Conservation (phyloP, 2,113 vertebrate genomes). For the Eira barbara region DNA sequence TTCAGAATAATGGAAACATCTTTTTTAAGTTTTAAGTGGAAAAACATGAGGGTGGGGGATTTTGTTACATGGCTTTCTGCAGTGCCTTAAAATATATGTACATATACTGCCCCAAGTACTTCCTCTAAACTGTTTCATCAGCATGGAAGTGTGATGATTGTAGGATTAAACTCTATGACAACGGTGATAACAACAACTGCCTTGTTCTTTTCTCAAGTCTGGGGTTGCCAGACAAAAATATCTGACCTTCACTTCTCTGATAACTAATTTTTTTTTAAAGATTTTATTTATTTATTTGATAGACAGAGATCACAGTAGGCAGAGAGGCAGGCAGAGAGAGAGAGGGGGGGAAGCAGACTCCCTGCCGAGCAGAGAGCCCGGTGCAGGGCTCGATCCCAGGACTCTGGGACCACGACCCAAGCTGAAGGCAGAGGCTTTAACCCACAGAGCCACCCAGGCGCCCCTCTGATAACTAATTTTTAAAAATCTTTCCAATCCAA, state of each 20-base stretch:
- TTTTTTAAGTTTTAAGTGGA: conserved; percentile 9
- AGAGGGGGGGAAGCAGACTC: too few relatives aligned
- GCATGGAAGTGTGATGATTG: background rate
- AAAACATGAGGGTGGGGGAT: conserved; percentile 26
- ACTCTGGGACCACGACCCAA: too few relatives aligned
- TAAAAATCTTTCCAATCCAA: background rate
- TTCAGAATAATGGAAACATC: background rate
- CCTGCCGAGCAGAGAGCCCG: too few relatives aligned
- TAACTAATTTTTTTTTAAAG: background rate
- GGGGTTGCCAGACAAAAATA: conserved; percentile 9
- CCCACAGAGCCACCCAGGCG: too few relatives aligned
- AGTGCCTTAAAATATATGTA: background rate
- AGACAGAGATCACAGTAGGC: too few relatives aligned
- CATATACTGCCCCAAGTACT: background rate
- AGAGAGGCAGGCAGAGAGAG: too few relatives aligned
- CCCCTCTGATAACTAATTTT: background rate
- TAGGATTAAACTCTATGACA: conserved; percentile 23
- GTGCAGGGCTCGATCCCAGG: too few relatives aligned
- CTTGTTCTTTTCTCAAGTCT: conserved; percentile 32
- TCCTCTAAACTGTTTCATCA: conserved; percentile 34
- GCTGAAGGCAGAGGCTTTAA: too few relatives aligned
- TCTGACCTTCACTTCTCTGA: background rate
- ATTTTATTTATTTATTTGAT: too few relatives aligned
- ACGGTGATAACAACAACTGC: background rate
- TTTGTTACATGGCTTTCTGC: background rate